Base-by-base conservation (phyloP, 2,888 invertebrate genomes). In the Geophilus truncorum region DNA sequence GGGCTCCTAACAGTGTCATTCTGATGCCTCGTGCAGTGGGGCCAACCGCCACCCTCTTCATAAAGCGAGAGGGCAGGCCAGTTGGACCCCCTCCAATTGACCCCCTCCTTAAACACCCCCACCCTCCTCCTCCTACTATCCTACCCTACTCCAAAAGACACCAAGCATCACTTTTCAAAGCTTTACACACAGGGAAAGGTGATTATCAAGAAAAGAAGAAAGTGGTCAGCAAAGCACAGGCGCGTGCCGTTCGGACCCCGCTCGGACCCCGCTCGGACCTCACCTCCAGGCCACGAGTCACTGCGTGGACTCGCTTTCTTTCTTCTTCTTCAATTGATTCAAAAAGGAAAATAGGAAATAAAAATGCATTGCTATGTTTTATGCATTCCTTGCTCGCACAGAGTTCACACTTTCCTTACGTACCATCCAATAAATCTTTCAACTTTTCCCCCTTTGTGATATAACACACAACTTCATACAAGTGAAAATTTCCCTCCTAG, bases 401-500 rank as follows among this genome's bases (percentile, higher is more conserved):
- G n/a, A 21, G 10, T 62, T 62, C 57, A 23, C 57, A 23, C 57
- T 62, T 62, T 40, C 40, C 57, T 62, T n/a, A n/a, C n/a, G n/a
- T 18, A 62, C 57, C 18, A 62, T 62, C 23, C 57, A 62, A 62
- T 62, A 62, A 62, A 62, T 62, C 57, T 62, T 62, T 62, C 57
- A 62, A 62, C 21, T 62, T 21, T 62, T 62, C 57, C 57, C 57
- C 57, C 57, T 62, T 62, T 62, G 57, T 62, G 57, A 62, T 62
- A 62, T 62, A 62, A 62, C 57, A 62, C 57, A 23, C 57, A 62
- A 62, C 57, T 62, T 62, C 57, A 62, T 62, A 62, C 57, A 62
- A 62, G 57, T 62, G 57, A 62, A 62, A 62, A 62, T 62, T 62
- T 62, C 57, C 57, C 57, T 62, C 57, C 57, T 62, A 62, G 57